Evolutionary conservation across 2,797 vertebrate species (phyloP), one percentile per base, ranked within the genome.

Genomic region (Botia almorhae): DNA sequence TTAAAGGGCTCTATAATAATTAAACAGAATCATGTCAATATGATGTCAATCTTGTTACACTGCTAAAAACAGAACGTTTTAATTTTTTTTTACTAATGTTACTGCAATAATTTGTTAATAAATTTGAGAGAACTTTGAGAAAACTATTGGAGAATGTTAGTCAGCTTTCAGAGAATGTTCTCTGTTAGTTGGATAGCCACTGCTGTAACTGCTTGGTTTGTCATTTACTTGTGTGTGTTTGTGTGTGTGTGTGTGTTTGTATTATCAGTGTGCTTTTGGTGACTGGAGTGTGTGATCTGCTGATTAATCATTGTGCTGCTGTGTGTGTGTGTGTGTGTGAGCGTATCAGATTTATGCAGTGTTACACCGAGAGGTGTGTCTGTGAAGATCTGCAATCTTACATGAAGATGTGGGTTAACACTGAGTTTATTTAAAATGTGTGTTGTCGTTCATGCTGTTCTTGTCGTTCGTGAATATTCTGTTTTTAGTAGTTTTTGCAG

Each of bases 261-360:
- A 33, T 33, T 33, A 3, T 3, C 33, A 33, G 4, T 51, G 16
- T 51, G 50, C 50, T 50, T 81, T 46, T 68, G 65, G 60, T 81
- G 69, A 75, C 60, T 68, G 46, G 19, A 79, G 67, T 84, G 64
- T 83, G 50, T 78, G 46, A 16, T 76, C 51, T 58, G 71, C 68
- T 83, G 79, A 83, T 81, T 76, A 69, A 76, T 83, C 46, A 69
- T 50, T 64, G 69, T 72, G 48, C 65, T 78, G 70, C 63, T 83
- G 53, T 63, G 53, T 72, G 36, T n/a, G 51, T 58, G 63, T 58
- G 63, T 50, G n/a, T 63, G 3, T 73, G 17, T 8, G 8, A 2
- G 19, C 23, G 23, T 26, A 33, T 23, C 56, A 50, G 12, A 23
- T 23, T 60, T 23, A 10, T 4, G 56, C 4, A 14, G 51, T 17